Conservation (phyloP, 1,140 invertebrate species). For the Neuroterus valhalla region DNA sequence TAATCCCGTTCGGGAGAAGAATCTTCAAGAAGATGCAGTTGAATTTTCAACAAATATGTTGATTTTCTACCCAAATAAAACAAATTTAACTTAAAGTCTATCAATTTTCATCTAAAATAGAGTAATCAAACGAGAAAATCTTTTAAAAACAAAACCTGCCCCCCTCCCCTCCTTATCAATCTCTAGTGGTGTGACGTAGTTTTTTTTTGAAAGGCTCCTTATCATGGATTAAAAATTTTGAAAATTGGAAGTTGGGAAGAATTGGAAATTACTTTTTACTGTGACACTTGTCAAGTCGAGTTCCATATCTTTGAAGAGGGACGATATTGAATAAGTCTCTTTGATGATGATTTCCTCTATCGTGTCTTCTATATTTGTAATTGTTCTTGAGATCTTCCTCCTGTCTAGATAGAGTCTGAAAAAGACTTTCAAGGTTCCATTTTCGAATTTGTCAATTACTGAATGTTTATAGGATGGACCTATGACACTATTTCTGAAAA, state of each 20-base stretch:
- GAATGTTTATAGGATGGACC: slow-evolving; percentile 79
- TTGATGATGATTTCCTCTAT: slow-evolving; percentile 81
- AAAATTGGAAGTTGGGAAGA: background rate
- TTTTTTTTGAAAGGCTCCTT: no score
- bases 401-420: slow-evolving; percentile 84
- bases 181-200: no score
- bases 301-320: slow-evolving; percentile 81
- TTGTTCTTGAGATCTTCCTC: slow-evolving; percentile 82
- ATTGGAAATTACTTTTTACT: slow-evolving; percentile 77
- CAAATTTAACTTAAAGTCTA: no score
- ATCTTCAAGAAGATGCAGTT: no score
- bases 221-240: slow-evolving; percentile 32
- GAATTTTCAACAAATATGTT: no score
- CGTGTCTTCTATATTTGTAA: slow-evolving; percentile 81
- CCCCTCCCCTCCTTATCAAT: no score
- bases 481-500: slow-evolving; percentile 75
- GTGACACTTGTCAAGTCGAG: slow-evolving; percentile 80
- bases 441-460: slow-evolving; percentile 81
- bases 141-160: no score
- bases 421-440: slow-evolving; percentile 82
- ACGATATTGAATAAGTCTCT: slow-evolving; percentile 80
- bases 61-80: no score
- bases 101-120: no score
- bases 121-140: no score
- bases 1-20: no score